Evolutionary conservation across 2,113 vertebrate genomes (phyloP).

Genomic region (Cinclus mexicanus): DNA sequence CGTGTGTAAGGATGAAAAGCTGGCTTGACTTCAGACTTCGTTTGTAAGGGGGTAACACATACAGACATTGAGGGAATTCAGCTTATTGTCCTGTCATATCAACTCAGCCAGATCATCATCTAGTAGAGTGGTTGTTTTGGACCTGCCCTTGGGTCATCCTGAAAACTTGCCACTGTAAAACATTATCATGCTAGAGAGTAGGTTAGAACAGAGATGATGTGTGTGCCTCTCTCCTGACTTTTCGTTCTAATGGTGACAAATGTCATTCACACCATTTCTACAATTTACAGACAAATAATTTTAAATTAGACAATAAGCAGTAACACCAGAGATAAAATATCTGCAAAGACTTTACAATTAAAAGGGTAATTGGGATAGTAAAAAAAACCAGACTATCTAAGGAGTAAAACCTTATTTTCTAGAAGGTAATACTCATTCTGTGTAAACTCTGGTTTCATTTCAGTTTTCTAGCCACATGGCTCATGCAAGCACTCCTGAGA

Average conservation of each 20-base stretch:
- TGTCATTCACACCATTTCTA: background rate
- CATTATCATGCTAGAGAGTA: background rate
- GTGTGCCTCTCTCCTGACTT: background rate
- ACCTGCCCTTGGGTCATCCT: background rate
- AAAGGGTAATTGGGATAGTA: background rate
- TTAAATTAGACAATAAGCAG: background rate
- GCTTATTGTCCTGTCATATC: background rate
- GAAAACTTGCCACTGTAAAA: background rate
- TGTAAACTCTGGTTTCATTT: slow-evolving; percentile 31
- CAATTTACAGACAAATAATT: background rate
- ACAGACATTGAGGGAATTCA: background rate
- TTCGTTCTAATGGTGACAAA: background rate
- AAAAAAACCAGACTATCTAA: background rate
- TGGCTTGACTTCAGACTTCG: background rate
- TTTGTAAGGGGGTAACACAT: background rate
- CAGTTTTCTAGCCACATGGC: slow-evolving; percentile 65
- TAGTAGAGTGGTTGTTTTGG: background rate
- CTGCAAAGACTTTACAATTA: background rate
- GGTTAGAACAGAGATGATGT: background rate
- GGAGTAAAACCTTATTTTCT: background rate
- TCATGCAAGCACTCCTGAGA: slow-evolving; percentile 65
- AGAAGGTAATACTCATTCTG: background rate
- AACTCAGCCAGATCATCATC: background rate
- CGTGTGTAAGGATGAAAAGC: background rate
- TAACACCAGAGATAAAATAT: background rate